Evolutionary conservation across 2,113 vertebrate species (phyloP).

Genomic region (Anarhynchus alexandrinus): DNA sequence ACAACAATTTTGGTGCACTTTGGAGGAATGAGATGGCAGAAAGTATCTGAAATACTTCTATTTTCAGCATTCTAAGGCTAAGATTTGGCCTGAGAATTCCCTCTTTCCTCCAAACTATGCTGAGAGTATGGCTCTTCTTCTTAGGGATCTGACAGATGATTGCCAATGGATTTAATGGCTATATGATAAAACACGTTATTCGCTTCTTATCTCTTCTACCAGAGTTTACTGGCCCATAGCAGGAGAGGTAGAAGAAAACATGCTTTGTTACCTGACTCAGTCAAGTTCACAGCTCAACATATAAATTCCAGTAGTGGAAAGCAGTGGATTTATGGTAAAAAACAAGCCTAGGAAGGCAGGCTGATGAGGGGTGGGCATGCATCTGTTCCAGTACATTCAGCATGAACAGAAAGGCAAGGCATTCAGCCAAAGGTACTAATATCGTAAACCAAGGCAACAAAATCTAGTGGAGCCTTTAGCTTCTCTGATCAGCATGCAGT

Average conservation of each 20-base stretch:
- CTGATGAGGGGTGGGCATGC: not conserved
- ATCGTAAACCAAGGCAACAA: not conserved
- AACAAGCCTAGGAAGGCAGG: not conserved
- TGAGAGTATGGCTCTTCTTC: not conserved
- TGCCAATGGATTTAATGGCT: not conserved
- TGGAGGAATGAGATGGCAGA: not conserved
- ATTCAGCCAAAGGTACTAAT: not conserved
- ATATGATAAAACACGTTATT: not conserved
- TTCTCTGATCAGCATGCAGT: not conserved
- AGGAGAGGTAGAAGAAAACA: not conserved
- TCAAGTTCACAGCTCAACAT: not conserved
- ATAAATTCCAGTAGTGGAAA: not conserved
- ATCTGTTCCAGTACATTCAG: not conserved
- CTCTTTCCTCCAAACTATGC: not conserved
- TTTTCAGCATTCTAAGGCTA: not conserved
- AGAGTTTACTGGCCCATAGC: not conserved
- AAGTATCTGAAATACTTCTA: not conserved
- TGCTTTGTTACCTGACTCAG: not conserved
- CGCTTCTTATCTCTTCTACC: not conserved
- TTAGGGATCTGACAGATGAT: not conserved
- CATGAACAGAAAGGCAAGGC: not conserved
- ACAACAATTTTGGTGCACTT: not conserved
- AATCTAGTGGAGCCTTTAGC: not conserved
- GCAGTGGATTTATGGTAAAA: not conserved
- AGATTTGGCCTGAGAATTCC: not conserved